Percentiles rank a stretch among this genome's conserved stretches.
Conservation (phyloP, 2,888 invertebrate species). For the Blomia tropicalis region DNA sequence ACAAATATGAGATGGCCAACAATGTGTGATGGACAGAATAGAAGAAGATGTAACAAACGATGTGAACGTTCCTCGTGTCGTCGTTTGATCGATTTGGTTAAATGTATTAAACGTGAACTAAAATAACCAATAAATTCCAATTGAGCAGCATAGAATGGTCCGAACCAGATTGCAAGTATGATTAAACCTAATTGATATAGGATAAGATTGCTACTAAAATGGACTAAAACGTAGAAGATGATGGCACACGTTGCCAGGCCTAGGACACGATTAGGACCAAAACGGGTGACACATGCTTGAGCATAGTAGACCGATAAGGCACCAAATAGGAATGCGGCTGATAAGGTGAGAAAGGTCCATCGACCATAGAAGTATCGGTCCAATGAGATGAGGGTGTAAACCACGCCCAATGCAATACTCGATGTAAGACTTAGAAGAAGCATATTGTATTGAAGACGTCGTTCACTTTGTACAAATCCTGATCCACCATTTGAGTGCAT, state of each 20-base stretch:
- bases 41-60: neutral
- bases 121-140: neutral
- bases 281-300: neutral
- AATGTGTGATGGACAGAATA: conserved; percentile 13
- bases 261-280: neutral
- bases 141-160: conserved; percentile 16
- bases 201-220: neutral
- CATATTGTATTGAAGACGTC: neutral
- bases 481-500: neutral
- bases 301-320: conserved; percentile 13
- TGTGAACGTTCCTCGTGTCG: neutral
- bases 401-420: neutral
- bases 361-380: neutral
- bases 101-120: neutral
- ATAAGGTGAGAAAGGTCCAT: neutral
- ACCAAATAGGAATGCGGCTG: conserved; percentile 3
- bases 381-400: neutral
- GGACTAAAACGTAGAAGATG: neutral
- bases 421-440: neutral
- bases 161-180: neutral
- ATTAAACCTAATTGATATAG: neutral
- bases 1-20: conserved; percentile 15
- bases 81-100: neutral
- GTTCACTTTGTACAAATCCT: neutral
- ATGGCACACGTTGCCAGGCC: neutral